phyloP scores from a whole-genome alignment of 2,113 vertebrate genomes.

The Illadopsis cleaveri region DNA sequence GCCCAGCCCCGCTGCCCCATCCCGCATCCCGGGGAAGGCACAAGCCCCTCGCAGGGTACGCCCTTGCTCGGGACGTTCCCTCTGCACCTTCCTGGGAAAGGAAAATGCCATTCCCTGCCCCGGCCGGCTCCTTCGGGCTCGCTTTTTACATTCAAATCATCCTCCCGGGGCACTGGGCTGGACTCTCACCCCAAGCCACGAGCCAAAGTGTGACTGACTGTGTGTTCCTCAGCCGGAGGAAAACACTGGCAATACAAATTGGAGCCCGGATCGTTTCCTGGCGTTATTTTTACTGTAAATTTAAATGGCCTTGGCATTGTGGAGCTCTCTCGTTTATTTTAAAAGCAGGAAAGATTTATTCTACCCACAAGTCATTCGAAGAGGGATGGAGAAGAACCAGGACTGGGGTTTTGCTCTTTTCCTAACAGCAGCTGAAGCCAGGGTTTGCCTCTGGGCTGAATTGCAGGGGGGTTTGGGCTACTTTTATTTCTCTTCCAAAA shows the following conservation, averaged over 20 bases:
- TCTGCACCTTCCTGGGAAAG: neutral
- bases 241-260: neutral
- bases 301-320: neutral
- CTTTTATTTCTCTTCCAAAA: neutral
- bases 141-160: neutral
- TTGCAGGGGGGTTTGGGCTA: neutral
- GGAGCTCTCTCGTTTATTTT: conserved; percentile 27
- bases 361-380: neutral
- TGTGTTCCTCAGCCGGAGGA: neutral
- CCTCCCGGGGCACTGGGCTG: neutral
- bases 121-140: neutral
- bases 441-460: neutral
- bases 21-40: neutral
- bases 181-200: neutral
- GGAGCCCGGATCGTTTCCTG: neutral
- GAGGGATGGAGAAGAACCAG: neutral
- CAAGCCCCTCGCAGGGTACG: neutral
- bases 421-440: neutral
- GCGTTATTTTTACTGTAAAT: neutral
- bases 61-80: rapidly evolving
- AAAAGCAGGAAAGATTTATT: conserved; percentile 19
- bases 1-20: neutral
- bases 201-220: neutral
- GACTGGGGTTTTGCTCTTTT: neutral
- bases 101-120: neutral